phyloP scores from a whole-genome alignment of 2,797 vertebrate genomes.

The Bucorvus abyssinicus region DNA sequence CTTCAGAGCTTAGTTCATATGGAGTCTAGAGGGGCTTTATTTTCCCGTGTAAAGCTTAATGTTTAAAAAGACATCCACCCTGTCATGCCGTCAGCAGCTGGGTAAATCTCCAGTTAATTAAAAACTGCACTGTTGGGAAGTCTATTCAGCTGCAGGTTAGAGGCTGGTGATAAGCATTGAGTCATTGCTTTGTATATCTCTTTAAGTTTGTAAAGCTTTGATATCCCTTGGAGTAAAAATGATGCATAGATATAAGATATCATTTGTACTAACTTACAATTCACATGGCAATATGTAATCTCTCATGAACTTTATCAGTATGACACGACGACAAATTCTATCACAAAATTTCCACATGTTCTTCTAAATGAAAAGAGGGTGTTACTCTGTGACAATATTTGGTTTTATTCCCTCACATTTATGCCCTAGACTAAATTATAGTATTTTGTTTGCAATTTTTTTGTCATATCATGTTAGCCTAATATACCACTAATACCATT shows the following conservation, averaged over 20 bases:
- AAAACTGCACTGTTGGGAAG: background rate
- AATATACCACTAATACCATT: constrained; percentile 58
- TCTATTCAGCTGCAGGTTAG: background rate
- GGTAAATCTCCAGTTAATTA: background rate
- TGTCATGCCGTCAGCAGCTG: background rate
- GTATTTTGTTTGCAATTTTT: constrained; percentile 70
- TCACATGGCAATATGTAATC: constrained; percentile 36
- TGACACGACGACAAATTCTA: constrained; percentile 45
- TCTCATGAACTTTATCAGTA: constrained; percentile 54
- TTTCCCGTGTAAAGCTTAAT: background rate
- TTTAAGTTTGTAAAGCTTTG: background rate
- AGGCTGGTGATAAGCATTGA: background rate
- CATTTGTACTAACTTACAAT: constrained; percentile 44
- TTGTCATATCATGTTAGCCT: constrained; percentile 67
- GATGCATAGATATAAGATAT: background rate
- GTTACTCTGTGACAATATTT: constrained; percentile 64
- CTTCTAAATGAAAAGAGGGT: constrained; percentile 60
- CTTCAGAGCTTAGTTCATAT: background rate
- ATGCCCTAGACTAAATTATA: constrained; percentile 70
- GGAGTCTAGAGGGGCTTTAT: background rate
- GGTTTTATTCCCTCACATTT: constrained; percentile 67
- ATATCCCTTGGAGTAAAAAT: background rate
- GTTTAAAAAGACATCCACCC: background rate
- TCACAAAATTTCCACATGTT: constrained; percentile 42
- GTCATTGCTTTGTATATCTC: background rate